Evolutionary conservation across 2,797 vertebrate species (phyloP).

Genomic region (Tamandua tetradactyla): DNA sequence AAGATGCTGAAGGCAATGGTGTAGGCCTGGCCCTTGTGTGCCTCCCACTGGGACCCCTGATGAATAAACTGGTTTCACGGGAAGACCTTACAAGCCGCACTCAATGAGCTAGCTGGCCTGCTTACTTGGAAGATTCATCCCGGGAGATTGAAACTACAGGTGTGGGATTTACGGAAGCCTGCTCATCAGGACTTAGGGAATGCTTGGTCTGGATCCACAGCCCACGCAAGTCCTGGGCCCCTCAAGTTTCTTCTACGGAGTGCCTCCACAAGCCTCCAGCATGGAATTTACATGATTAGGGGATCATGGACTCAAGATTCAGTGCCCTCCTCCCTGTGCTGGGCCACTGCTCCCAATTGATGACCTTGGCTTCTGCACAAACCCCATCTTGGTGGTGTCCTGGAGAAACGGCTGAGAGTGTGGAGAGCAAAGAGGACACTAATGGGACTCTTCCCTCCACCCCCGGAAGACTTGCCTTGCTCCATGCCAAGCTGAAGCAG

Average conservation of each 20-base stretch:
- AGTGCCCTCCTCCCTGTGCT: neutral
- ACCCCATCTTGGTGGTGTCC: neutral
- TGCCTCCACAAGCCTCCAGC: neutral
- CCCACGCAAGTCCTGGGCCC: neutral
- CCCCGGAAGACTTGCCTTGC: neutral
- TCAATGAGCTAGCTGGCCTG: neutral
- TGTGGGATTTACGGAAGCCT: neutral
- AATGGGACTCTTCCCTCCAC: neutral
- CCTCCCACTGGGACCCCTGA: neutral
- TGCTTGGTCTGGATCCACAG: too few species aligned
- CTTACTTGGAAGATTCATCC: neutral
- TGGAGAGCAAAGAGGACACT: neutral
- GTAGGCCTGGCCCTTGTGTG: neutral
- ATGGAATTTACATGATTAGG: too few species aligned
- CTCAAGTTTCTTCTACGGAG: neutral
- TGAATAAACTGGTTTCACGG: neutral
- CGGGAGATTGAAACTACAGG: neutral
- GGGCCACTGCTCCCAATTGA: neutral
- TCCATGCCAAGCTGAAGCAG: neutral
- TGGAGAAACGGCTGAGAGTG: neutral
- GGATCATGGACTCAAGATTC: neutral
- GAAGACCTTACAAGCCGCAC: neutral
- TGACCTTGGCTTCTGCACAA: neutral
- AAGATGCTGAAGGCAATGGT: neutral
- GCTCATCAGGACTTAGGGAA: neutral